These are phyloP conservation scores for Microcebus jonahi DNA, from an alignment of 2,113 vertebrate genomes.

Conservation along the genomic window DNA sequence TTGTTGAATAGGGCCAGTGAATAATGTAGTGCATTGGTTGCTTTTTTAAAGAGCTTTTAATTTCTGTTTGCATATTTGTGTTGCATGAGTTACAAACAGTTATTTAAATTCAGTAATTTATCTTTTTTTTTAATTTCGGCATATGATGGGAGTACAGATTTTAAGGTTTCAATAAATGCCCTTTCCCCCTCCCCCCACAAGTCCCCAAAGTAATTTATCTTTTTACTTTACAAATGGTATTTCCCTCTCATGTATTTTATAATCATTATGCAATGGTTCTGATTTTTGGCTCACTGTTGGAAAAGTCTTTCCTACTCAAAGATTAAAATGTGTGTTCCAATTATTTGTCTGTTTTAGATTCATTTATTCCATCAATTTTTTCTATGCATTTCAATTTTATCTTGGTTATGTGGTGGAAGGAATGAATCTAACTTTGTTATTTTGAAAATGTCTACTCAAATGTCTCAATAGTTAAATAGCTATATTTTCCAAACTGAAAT, in stretches of 20 bases:
- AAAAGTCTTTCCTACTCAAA: not conserved
- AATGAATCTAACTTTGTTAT: not conserved
- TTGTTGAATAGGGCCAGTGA: not conserved
- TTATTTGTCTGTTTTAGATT: not conserved
- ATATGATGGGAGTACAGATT: too few species aligned
- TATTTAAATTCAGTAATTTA: not conserved
- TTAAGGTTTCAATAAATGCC: too few species aligned
- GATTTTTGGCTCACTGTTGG: not conserved
- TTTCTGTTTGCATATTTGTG: not conserved
- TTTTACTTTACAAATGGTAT: not conserved
- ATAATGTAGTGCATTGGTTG: too few species aligned
- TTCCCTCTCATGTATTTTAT: not conserved
- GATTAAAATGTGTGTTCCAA: not conserved
- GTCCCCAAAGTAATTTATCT: not conserved
- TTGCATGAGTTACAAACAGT: not conserved
- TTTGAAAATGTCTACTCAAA: not conserved
- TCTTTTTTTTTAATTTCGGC: not conserved
- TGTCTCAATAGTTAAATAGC: not conserved
- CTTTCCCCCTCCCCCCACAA: too few species aligned
- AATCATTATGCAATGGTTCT: not conserved
- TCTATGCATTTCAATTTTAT: not conserved
- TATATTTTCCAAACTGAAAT: not conserved
- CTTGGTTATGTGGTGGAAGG: not conserved
- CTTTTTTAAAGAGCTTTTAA: not conserved
- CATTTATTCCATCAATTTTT: not conserved